Base-by-base conservation (phyloP, 37 sponge, comb jelly and placozoan genomes). In the Oscarella lobularis region DNA sequence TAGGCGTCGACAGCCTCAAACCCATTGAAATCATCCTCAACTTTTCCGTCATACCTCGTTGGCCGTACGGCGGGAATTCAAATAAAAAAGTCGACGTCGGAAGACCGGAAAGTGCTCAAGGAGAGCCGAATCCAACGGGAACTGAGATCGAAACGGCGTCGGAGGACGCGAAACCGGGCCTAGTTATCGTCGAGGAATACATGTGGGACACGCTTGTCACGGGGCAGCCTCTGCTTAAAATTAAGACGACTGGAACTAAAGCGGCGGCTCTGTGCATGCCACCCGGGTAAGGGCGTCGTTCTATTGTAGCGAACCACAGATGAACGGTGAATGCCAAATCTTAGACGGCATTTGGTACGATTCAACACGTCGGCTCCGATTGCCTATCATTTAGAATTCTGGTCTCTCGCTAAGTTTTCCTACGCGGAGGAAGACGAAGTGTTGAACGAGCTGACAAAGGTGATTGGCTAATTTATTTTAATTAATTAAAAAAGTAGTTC, bases 1-100 rank as follows among this genome's bases (percentile, higher is more conserved):
- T 66, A 90, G 91, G 83, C 78, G 77, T 90, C 33, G 91, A 90
- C 79, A 83, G 82, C 66, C 37, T 41, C 3, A 72, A 82, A n/a
- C 67, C 83, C 41, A 74, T 85, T 1, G 76, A 76, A 1, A 37
- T 91, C 2, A 65, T 76, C 20, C 76, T 91, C 14, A 75, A 76
- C 67, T 82, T 87, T 68, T 74, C 86, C 27, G 80, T 83, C 36
- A 60, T 91, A 32, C 78, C 83, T 36, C 82, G 78, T 74, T 91
- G 92, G 92, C 69, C 66, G 38, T 87, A 87, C 5, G 82, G 77
- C 33, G 65, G 35, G 0, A 87, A n/a, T n/a, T n/a, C n/a, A n/a
- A n/a, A n/a, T n/a, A 37, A 41, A 36, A 76, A 35, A 83, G 68
- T 48, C 38, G 41, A 54, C 38, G 70, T 67, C 14, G 68, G 72